Evolutionary conservation across 23 tunicate species (phyloP).

Genomic region (Clavelina lepadiformis): DNA sequence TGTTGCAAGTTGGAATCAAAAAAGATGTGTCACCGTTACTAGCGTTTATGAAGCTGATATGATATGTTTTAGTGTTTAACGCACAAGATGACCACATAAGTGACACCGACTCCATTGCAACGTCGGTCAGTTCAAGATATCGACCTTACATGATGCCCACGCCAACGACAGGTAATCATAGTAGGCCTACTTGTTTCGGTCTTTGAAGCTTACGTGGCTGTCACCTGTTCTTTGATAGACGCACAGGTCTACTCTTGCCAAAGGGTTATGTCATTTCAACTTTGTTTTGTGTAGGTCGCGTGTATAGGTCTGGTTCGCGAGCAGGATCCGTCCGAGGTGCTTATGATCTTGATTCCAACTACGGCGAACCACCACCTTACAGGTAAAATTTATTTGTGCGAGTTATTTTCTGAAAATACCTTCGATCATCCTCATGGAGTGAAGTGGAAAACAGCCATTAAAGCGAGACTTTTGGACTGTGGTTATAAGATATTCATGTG

Average conservation of each 20-base stretch:
- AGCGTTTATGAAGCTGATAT: neutral
- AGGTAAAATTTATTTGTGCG: constrained; percentile 9
- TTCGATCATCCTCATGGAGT: no score
- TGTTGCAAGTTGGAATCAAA: no score
- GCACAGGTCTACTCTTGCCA: no score
- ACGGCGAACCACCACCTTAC: constrained; percentile 76
- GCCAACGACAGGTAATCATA: constrained; percentile 42
- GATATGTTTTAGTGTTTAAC: neutral
- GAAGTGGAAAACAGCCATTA: no score
- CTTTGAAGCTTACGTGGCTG: no score
- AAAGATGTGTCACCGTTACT: no score
- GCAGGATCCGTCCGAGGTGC: neutral
- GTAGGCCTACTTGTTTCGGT: no score
- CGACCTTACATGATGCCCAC: constrained; percentile 83
- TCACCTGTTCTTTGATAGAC: no score
- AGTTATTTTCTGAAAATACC: neutral
- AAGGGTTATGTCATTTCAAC: no score
- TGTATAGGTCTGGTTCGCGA: neutral
- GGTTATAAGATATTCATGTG: no score
- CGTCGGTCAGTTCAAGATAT: constrained; percentile 44
- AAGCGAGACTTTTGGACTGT: no score
- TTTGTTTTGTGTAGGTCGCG: neutral
- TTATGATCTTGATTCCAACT: constrained; percentile 30
- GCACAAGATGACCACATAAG: constrained; percentile 22
- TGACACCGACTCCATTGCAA: constrained; percentile 74